These are phyloP conservation scores for Xestia xanthographa DNA, from an alignment of 2,888 invertebrate genomes.

Conservation along the genomic window DNA sequence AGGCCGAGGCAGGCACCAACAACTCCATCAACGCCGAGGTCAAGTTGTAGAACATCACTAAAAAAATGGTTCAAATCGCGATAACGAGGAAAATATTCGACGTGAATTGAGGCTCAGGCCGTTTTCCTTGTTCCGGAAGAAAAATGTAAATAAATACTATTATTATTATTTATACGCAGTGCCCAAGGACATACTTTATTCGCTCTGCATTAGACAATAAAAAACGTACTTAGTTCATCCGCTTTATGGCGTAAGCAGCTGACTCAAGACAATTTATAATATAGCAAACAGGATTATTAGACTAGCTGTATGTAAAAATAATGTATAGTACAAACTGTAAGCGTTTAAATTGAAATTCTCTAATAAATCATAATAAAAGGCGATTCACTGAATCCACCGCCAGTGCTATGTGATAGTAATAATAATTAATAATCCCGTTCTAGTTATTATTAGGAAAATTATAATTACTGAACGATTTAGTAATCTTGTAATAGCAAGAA, in stretches of 20 bases:
- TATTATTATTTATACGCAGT: constrained; percentile 51
- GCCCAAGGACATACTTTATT: constrained; percentile 37
- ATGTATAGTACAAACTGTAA: constrained; percentile 69
- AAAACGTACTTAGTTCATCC: constrained; percentile 56
- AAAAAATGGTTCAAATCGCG: constrained; percentile 51
- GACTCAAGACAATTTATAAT: constrained; percentile 38
- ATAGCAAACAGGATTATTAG: constrained; percentile 24
- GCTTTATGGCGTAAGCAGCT: constrained; percentile 31
- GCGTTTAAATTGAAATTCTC: constrained; percentile 64
- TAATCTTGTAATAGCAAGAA: constrained; percentile 34
- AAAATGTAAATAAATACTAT: constrained; percentile 59
- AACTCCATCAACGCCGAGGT: constrained; percentile 82
- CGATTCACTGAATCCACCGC: constrained; percentile 79
- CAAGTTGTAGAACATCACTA: constrained; percentile 74
- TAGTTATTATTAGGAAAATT: constrained; percentile 59
- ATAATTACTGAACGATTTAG: constrained; percentile 34
- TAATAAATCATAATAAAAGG: constrained; percentile 70
- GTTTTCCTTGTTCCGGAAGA: constrained; percentile 60
- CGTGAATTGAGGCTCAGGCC: constrained; percentile 50
- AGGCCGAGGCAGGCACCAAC: constrained; percentile 75
- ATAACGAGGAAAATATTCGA: constrained; percentile 59
- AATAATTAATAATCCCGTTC: constrained; percentile 65
- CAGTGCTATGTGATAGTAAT: constrained; percentile 87
- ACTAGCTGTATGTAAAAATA: constrained; percentile 44
- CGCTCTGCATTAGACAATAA: constrained; percentile 31